These are phyloP conservation scores for Malacoctenus gilli DNA, from an alignment of 2,797 vertebrate species.

Conservation along the genomic window DNA sequence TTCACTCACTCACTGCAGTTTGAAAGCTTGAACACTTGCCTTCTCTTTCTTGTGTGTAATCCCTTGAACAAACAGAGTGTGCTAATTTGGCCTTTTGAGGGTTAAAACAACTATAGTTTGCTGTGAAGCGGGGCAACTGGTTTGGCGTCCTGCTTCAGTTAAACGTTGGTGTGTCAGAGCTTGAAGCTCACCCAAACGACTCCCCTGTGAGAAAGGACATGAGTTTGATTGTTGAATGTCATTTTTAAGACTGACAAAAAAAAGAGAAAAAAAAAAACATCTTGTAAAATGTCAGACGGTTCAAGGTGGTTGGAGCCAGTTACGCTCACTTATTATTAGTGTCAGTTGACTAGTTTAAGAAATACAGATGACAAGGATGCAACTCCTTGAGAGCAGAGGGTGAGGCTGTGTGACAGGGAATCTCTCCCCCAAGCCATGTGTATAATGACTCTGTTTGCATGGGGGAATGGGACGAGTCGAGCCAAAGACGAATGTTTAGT, in stretches of 20 bases:
- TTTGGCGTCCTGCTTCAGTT: conserved; percentile 7
- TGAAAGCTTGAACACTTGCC: no score
- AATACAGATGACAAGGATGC: conserved; percentile 64
- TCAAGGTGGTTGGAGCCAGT: conserved; percentile 60
- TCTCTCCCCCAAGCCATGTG: conserved; percentile 68
- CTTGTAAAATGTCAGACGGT: conserved; percentile 57
- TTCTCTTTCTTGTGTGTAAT: no score
- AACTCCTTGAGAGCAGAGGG: conserved; percentile 57
- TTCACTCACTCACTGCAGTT: no score
- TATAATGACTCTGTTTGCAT: conserved; percentile 74
- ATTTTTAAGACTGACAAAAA: no score
- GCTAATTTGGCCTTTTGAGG: no score
- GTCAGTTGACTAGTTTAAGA: conserved; percentile 67
- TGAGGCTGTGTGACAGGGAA: conserved; percentile 68
- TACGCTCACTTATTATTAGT: conserved; percentile 66
- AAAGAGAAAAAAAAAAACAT: conserved; percentile 19
- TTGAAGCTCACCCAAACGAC: not conserved
- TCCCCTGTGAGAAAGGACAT: not conserved
- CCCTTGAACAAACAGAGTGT: no score
- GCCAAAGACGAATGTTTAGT: conserved; percentile 76
- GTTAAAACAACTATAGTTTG: not conserved
- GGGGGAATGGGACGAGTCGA: conserved; percentile 64
- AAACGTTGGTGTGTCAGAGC: conserved; percentile 14
- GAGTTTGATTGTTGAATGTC: conserved; percentile 41
- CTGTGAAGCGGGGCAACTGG: not conserved